Percentiles rank a stretch among this genome's conserved stretches.
Conservation (phyloP, 2,888 invertebrate species). For the Cenopis cana region DNA sequence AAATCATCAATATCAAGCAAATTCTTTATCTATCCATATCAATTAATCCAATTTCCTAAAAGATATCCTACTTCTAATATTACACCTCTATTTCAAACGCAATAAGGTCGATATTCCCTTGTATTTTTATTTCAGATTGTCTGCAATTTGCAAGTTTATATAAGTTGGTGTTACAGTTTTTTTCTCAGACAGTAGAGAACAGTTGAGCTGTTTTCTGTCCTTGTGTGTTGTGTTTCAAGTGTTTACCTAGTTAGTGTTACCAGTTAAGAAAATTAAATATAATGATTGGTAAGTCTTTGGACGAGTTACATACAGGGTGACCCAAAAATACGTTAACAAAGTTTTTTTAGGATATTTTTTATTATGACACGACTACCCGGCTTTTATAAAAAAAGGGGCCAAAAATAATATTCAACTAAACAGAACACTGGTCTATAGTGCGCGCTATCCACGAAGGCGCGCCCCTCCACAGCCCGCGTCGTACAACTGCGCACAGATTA, state of each 20-base stretch:
- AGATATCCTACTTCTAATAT: background rate
- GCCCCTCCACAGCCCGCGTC: too few relatives aligned
- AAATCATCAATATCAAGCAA: conserved; percentile 15
- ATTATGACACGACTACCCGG: too few relatives aligned
- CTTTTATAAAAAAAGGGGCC: too few relatives aligned
- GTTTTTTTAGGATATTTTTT: too few relatives aligned
- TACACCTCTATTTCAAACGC: background rate
- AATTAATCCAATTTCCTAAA: conserved; percentile 35
- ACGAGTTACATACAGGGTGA: too few relatives aligned
- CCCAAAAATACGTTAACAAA: too few relatives aligned
- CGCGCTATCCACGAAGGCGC: too few relatives aligned
- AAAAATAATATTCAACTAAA: too few relatives aligned
- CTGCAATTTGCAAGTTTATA: conserved; percentile 48
- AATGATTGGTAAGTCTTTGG: conserved; percentile 40
- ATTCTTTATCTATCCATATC: conserved; percentile 32
- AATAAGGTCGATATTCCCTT: background rate
- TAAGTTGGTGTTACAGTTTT: conserved; percentile 46
- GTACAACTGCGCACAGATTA: too few relatives aligned
- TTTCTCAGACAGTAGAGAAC: conserved; percentile 48
- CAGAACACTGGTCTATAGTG: too few relatives aligned
- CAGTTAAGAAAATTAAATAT: conserved; percentile 11
- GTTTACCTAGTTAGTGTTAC: conserved; percentile 39
- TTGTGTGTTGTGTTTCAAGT: conserved; percentile 32
- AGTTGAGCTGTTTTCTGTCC: conserved; percentile 44
- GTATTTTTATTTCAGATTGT: conserved; percentile 21